These are phyloP conservation scores for Euproctis similis DNA, from an alignment of 2,888 invertebrate genomes.

Conservation along the genomic window DNA sequence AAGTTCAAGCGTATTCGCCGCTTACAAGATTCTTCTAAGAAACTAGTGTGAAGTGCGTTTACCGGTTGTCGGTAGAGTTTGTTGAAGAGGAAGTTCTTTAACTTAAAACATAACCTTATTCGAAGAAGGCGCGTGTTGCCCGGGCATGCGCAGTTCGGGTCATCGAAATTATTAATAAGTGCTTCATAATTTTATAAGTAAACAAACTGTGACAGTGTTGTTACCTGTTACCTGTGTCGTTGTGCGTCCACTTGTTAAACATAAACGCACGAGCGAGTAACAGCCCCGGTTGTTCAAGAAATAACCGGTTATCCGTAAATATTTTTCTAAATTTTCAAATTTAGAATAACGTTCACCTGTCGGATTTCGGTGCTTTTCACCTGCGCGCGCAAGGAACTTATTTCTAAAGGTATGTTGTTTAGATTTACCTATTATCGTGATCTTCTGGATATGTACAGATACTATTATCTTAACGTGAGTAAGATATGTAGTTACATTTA, in stretches of 20 bases:
- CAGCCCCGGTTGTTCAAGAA: constrained; percentile 15
- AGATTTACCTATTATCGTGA: too few species aligned
- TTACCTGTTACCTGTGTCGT: constrained; percentile 43
- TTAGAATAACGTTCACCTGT: constrained; percentile 66
- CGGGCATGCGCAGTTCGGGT: constrained; percentile 67
- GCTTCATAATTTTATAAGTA: constrained; percentile 64
- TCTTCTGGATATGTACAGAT: too few species aligned
- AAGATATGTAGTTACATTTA: too few species aligned
- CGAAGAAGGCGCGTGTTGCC: constrained; percentile 63
- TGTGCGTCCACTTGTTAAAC: constrained; percentile 47
- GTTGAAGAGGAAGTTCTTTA: constrained; percentile 46
- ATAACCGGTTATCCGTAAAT: constrained; percentile 24
- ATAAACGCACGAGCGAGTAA: constrained; percentile 42
- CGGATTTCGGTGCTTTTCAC: constrained; percentile 62
- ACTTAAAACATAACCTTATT: constrained; percentile 69
- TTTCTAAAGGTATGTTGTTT: constrained; percentile 60
- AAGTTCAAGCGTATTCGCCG: constrained; percentile 44
- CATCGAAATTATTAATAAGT: constrained; percentile 63
- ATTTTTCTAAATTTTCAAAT: constrained; percentile 45
- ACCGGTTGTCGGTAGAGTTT: constrained; percentile 42
- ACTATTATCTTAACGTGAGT: too few species aligned
- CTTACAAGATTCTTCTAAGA: constrained; percentile 54
- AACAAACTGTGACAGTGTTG: constrained; percentile 62
- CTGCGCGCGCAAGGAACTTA: constrained; percentile 70
- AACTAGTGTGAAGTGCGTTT: constrained; percentile 44